A percentile compares a stretch with the other conserved stretches of the same genome.
Evolutionary conservation across 2,888 invertebrate species (phyloP).

Genomic region (Conus canariensis): DNA sequence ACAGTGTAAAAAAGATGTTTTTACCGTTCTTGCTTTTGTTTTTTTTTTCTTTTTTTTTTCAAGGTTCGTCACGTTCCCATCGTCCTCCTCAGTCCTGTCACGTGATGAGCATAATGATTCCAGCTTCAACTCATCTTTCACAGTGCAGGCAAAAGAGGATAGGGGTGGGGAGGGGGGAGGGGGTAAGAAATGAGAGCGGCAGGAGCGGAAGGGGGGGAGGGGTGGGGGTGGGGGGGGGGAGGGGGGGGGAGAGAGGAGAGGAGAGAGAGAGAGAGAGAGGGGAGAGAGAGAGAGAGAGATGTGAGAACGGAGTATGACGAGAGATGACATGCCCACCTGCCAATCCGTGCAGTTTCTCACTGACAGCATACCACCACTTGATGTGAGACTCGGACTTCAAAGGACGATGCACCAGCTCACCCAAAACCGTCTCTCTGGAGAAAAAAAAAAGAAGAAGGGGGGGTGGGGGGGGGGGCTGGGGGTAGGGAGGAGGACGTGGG

Average conservation of each 20-base stretch:
- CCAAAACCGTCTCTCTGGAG: not conserved
- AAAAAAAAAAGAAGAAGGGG: too few relatives aligned
- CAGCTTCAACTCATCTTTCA: not conserved
- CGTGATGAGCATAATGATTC: not conserved
- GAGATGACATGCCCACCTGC: too few relatives aligned
- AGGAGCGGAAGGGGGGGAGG: not conserved
- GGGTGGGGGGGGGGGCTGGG: too few relatives aligned
- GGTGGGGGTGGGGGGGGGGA: not conserved
- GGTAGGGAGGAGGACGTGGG: too few relatives aligned
- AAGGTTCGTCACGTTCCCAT: too few relatives aligned
- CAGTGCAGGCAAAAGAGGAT: too few relatives aligned
- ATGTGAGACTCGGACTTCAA: not conserved
- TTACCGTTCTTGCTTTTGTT: too few relatives aligned
- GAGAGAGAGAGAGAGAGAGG: not conserved
- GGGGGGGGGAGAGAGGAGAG: not conserved
- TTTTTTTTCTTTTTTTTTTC: too few relatives aligned
- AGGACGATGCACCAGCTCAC: constrained; percentile 15
- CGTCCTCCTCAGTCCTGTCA: not conserved
- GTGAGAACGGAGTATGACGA: too few relatives aligned
- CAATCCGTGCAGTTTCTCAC: not conserved
- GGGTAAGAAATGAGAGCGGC: not conserved
- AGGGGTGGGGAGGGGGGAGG: too few relatives aligned
- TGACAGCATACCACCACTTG: constrained; percentile 2
- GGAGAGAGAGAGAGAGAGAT: too few relatives aligned
- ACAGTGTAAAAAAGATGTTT: too few relatives aligned